Percentiles rank a stretch among this genome's conserved stretches.
Conservation (phyloP, 2,797 vertebrate species). For the Neoniphon sammara region DNA sequence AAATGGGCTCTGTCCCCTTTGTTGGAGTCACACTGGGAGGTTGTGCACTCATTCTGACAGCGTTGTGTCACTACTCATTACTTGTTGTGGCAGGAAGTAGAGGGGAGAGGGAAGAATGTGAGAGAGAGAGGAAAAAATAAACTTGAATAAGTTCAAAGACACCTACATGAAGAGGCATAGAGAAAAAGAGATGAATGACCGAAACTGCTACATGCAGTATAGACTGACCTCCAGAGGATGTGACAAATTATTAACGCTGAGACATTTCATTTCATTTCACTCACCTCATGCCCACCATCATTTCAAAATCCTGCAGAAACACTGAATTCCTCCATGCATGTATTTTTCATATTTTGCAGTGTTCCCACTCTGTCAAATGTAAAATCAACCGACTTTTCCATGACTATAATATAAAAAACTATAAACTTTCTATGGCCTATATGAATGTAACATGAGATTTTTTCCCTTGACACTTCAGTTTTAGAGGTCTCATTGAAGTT, state of each 20-base stretch:
- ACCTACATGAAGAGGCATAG: not conserved
- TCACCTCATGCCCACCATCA: not conserved
- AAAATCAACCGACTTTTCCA: too few relatives aligned
- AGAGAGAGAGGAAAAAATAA: conserved; percentile 13
- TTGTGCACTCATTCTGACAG: conserved; percentile 54
- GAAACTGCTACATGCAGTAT: not conserved
- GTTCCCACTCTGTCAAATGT: too few relatives aligned
- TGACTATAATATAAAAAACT: too few relatives aligned
- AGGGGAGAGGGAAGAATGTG: not conserved
- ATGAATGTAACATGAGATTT: too few relatives aligned
- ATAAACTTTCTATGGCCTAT: too few relatives aligned
- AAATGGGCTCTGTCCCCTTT: conserved; percentile 42
- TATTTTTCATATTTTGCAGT: not conserved
- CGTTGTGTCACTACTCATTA: conserved; percentile 49
- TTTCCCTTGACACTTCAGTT: too few relatives aligned
- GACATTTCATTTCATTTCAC: not conserved
- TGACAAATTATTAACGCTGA: not conserved
- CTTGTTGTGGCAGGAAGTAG: conserved; percentile 16
- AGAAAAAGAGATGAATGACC: not conserved
- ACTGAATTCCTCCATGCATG: not conserved
- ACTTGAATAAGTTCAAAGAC: conserved; percentile 22
- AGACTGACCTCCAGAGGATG: not conserved
- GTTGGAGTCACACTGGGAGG: conserved; percentile 57
- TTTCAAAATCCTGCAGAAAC: not conserved
- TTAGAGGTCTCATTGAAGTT: too few relatives aligned